A percentile compares a stretch with the other conserved stretches of the same genome.
Conservation (phyloP, 2,797 vertebrate genomes). For the Poecile montanus region DNA sequence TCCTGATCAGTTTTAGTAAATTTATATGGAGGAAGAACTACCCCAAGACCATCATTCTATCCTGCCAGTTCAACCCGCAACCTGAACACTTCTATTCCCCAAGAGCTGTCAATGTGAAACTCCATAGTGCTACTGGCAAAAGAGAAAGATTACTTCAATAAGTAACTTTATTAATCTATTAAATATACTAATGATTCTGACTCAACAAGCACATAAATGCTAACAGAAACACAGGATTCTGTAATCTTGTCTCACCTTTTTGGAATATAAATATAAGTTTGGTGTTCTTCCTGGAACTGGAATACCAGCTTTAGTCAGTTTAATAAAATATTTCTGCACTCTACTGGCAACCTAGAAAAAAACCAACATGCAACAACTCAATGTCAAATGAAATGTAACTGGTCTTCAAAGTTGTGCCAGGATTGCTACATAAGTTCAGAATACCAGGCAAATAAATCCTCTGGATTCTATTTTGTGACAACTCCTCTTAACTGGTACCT, state of each 20-base stretch:
- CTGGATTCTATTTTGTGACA: not conserved
- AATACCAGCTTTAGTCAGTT: conserved; percentile 98
- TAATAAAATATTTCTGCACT: conserved; percentile 99
- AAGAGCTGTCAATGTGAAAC: not conserved
- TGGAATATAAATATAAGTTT: conserved; percentile 98
- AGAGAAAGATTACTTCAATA: not conserved
- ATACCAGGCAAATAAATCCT: not conserved
- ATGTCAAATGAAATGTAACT: not conserved
- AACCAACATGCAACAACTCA: not conserved
- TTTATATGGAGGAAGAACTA: not conserved
- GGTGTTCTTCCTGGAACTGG: conserved; percentile 98
- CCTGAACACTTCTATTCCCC: not conserved
- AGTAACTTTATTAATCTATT: not conserved
- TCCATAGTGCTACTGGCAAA: not conserved
- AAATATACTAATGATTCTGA: not conserved
- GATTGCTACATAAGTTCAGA: not conserved
- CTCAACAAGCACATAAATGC: not conserved
- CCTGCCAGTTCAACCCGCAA: not conserved
- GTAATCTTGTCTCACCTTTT: conserved; percentile 86
- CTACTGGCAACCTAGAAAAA: conserved; percentile 92
- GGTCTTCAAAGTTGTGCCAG: not conserved
- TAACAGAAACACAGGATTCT: not conserved
- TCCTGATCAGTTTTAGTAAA: not conserved
- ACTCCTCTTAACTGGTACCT: not conserved
- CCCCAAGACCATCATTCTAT: not conserved